These are phyloP conservation scores for Tinea semifulvella DNA, from an alignment of 2,888 invertebrate genomes.

Conservation along the genomic window DNA sequence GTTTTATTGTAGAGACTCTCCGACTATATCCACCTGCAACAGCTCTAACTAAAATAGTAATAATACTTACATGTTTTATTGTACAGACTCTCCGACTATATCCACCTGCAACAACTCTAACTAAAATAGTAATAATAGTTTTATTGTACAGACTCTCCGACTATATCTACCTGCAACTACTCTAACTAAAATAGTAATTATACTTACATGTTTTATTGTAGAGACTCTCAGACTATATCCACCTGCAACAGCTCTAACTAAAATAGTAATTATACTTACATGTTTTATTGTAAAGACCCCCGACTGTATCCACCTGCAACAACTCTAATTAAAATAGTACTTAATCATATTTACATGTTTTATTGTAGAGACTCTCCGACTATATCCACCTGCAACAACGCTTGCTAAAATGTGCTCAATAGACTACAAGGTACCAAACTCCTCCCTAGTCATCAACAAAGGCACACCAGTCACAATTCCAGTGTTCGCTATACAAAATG, in stretches of 20 bases:
- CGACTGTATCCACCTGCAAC: neutral
- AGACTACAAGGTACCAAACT: constrained; percentile 16
- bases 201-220: no score
- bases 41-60: neutral
- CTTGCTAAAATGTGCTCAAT: constrained; percentile 28
- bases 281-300: neutral
- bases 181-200: no score
- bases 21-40: neutral
- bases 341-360: no score
- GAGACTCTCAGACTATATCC: no score
- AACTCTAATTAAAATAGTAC: no score
- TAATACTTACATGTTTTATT: neutral
- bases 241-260: neutral
- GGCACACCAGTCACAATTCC: constrained; percentile 33
- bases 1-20: no score
- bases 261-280: neutral
- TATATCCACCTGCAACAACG: constrained; percentile 10
- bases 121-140: constrained; percentile 27
- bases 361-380: neutral
- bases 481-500: constrained; percentile 43
- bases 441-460: constrained; percentile 18
- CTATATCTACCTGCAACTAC: no score
- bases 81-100: neutral
- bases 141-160: no score
- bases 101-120: constrained; percentile 17